Evolutionary conservation across 1,140 invertebrate genomes (phyloP), one percentile per base, ranked within the genome.

Genomic region (Cydia pomonella): DNA sequence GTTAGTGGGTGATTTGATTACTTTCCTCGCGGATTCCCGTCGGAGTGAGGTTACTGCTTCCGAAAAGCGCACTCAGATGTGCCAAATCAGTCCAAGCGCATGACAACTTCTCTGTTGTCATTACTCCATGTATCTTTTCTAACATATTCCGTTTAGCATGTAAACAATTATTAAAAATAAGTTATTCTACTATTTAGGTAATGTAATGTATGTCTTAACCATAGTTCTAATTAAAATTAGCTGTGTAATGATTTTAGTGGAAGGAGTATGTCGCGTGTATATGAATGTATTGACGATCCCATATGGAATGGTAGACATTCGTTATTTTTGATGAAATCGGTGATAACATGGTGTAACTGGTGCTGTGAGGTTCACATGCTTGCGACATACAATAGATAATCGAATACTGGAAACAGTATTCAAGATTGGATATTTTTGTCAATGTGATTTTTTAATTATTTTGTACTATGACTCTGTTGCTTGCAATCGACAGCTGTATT

Each of bases 141-240:
- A 33, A 69, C 64, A 59, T 59, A 59, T 91, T 91, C 89, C 89
- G 88, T 87, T 89, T 91, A 90, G 86, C 76, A 83, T 88, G 84
- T 92, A 90, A 91, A 89, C 87, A 90, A 83, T 88, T 86, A 79
- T 79, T 90, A 90, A 87, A 79, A 80, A 81, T 92, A 92, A 92
- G 91, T 91, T 90, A 92, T 90, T 89, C 87, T 90, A 90, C 87
- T 89, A 84, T 88, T 84, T 92, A 92, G 89, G 82, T 92, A 89
- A 89, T 88, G 86, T 86, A 87, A 85, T 87, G 87, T 90, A 91
- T 88, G 85, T 90, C 89, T 87, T 89, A 91, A 87, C 83, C 86
- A 74, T 90, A 90, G 85, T 76, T 81, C 75, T 89, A 84, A 84
- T 81, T 89, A 85, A 82, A 83, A 73, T 84, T 89, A 89, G 87